phyloP scores from a whole-genome alignment of 2,113 vertebrate species.

The Dicaeum eximium region DNA sequence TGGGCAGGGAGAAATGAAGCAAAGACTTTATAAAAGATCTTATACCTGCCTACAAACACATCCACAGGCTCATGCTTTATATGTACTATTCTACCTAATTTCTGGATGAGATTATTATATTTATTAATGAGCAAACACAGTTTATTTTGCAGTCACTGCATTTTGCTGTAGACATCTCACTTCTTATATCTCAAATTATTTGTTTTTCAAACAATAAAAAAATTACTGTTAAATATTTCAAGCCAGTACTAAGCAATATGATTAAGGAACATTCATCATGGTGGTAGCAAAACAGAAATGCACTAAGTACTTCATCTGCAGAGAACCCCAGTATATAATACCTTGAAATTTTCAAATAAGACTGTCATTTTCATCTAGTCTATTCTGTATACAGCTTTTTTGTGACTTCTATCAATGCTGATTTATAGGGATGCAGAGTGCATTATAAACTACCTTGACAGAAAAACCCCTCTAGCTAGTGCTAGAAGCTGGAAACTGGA shows the following conservation, averaged over 20 bases:
- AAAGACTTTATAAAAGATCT: neutral
- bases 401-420: neutral
- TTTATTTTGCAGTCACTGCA: neutral
- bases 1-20: neutral
- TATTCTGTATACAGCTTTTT: neutral
- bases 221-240: slow-evolving; percentile 27
- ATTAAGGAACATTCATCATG: neutral
- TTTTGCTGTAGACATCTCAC: neutral
- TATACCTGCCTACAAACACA: neutral
- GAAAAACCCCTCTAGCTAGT: neutral
- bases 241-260: neutral
- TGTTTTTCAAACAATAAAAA: slow-evolving; percentile 1
- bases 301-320: neutral
- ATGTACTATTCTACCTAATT: neutral
- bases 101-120: neutral
- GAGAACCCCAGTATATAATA: neutral
- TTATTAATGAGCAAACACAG: neutral
- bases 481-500: neutral
- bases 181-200: neutral
- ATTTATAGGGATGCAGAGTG: neutral
- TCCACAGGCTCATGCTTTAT: neutral
- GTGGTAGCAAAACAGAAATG: neutral
- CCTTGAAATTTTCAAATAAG: neutral
- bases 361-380: neutral
- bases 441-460: neutral